Evolutionary conservation across 2,888 invertebrate genomes (phyloP), one percentile per base, ranked within the genome.

Genomic region (Myopa tessellatipennis): DNA sequence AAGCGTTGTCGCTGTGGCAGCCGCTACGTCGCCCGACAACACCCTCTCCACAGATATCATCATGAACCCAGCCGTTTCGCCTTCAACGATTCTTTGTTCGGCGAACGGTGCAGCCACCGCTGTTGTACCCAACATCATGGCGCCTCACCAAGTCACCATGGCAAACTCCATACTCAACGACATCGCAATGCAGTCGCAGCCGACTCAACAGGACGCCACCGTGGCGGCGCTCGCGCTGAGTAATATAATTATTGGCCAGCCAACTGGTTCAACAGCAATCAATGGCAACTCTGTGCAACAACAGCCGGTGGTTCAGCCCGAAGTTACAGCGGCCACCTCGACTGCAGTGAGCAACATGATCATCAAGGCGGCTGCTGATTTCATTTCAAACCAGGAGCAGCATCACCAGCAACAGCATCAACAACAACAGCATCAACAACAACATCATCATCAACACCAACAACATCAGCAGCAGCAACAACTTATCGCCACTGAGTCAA

Each of bases 341-440:
- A 87, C 87, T 16, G 88, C 88, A 82, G 94, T 94, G 82, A 88
- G 88, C 79, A 93, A 93, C n/a, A 93, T 95, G 91, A 91, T 95
- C 67, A 90, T 94, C 75, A 93, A 93, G 85, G 94, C 94, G 7
- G 93, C 94, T 0, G 93, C 92, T 0, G 93, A 94, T 88, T 92
- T 93, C 82, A 90, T 94, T 16, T 92, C 93, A 69, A 93, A 93
- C 0, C 91, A 91, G 89, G 89, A 91, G 74, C 91, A 92, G 58
- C 92, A 92, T 40, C 92, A 91, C 83, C 92, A 91, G 84, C 84
- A 87, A 16, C 84, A 77, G 26, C 71, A 71, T 10, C 79, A 93
- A 0, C 90, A 90, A 88, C 88, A 90, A 38, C 90, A 91, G 4
- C 91, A 90, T 52, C 91, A 90, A 83, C 92, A 90, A 83, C 78